Evolutionary conservation across 2,113 vertebrate species (phyloP).

Genomic region (Caranx ignobilis): DNA sequence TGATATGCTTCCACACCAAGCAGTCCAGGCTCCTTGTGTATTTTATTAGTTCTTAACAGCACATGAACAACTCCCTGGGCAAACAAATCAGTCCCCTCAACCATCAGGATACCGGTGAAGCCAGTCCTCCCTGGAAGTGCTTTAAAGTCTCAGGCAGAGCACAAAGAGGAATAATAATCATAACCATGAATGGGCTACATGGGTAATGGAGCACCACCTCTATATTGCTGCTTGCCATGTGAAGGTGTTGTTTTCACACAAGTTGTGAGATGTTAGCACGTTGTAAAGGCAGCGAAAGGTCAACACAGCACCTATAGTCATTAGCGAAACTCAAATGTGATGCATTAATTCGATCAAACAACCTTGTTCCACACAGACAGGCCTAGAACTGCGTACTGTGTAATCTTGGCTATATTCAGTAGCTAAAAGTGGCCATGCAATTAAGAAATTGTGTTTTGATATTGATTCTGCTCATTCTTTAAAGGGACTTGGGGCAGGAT

Average conservation of each 20-base stretch:
- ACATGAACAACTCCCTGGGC: constrained; percentile 42
- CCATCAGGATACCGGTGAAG: constrained; percentile 42
- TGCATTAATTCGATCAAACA: constrained; percentile 61
- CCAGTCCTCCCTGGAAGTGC: constrained; percentile 55
- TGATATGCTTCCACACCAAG: constrained; percentile 34
- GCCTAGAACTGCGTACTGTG: background rate
- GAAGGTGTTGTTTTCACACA: constrained; percentile 75
- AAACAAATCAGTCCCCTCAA: constrained; percentile 66
- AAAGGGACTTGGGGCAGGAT: too few relatives aligned
- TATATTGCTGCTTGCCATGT: constrained; percentile 67
- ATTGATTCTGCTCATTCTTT: background rate
- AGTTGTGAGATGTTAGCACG: constrained; percentile 58
- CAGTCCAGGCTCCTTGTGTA: constrained; percentile 26
- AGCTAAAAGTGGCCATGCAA: background rate
- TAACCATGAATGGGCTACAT: constrained; percentile 74
- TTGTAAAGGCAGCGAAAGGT: constrained; percentile 72
- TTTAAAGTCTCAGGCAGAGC: constrained; percentile 76
- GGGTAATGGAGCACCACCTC: constrained; percentile 78
- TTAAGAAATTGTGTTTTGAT: constrained; percentile 3
- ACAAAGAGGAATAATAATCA: constrained; percentile 78
- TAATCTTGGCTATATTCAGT: background rate
- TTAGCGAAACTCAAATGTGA: constrained; percentile 52
- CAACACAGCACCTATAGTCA: constrained; percentile 54
- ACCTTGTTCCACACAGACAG: background rate
- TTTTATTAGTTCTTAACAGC: constrained; percentile 55